phyloP scores from a whole-genome alignment of 2,113 vertebrate genomes.

The Sylvia atricapilla region DNA sequence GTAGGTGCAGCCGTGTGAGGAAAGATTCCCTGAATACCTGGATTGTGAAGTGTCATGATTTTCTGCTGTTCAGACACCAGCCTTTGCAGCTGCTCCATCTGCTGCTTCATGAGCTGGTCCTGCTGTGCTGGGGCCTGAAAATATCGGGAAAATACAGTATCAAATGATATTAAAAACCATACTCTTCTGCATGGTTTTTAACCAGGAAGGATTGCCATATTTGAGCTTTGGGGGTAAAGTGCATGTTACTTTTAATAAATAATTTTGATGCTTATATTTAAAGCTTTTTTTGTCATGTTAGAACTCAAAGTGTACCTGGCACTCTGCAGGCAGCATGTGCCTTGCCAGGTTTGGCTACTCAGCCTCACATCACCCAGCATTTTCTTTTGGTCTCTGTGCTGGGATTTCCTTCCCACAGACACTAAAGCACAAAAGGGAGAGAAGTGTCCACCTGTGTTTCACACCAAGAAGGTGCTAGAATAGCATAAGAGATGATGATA shows the following conservation, averaged over 20 bases:
- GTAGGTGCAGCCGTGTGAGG: neutral
- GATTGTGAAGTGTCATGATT: conserved; percentile 51
- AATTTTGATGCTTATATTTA: neutral
- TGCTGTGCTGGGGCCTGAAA: conserved; percentile 18
- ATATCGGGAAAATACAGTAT: neutral
- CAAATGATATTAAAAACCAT: neutral
- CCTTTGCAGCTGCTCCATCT: conserved; percentile 63
- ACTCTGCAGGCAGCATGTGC: neutral
- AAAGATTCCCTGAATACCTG: conserved; percentile 38
- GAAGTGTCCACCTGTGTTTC: neutral
- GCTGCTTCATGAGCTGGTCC: conserved; percentile 41
- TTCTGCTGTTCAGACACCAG: conserved; percentile 69
- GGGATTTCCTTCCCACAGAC: neutral
- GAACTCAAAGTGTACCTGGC: neutral
- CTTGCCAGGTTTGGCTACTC: neutral
- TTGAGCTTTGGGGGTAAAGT: neutral
- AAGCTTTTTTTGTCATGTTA: neutral
- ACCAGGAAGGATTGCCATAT: neutral
- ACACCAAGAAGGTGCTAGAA: neutral
- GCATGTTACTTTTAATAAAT: neutral
- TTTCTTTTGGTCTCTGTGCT: neutral
- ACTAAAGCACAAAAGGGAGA: neutral
- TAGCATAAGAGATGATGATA: neutral
- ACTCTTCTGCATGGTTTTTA: neutral
- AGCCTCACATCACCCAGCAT: neutral